phyloP scores from a whole-genome alignment of 2,888 invertebrate genomes.

The Pheosia tremula region DNA sequence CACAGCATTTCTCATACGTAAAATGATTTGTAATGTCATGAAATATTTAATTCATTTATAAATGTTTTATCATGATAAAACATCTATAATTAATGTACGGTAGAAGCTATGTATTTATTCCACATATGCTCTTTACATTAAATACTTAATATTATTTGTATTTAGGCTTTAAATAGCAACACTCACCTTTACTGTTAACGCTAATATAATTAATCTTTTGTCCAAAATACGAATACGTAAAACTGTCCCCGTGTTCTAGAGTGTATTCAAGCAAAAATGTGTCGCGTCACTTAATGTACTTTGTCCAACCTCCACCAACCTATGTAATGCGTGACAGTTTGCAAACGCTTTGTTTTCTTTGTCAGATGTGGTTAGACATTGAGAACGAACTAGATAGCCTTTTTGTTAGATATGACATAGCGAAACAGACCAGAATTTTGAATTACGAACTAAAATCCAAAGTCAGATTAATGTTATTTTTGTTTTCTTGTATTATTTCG shows the following conservation, averaged over 20 bases:
- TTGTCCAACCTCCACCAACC: constrained; percentile 31
- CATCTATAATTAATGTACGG: no score
- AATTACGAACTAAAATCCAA: not conserved
- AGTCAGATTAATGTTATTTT: not conserved
- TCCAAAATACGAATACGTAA: constrained; percentile 8
- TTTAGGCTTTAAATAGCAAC: not conserved
- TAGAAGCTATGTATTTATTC: no score
- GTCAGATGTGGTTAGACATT: constrained; percentile 1
- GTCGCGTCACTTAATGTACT: constrained; percentile 56
- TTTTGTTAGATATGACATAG: not conserved
- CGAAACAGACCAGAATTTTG: not conserved
- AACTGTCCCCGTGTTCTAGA: constrained; percentile 17
- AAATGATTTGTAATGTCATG: no score
- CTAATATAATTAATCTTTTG: not conserved
- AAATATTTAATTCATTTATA: no score
- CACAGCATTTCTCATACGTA: no score
- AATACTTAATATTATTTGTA: no score
- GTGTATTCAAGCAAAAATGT: constrained; percentile 54
- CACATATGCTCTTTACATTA: no score
- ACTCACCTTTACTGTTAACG: not conserved
- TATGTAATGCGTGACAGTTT: constrained; percentile 29
- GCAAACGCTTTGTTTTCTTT: constrained; percentile 22
- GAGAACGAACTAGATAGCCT: not conserved
- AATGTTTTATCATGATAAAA: no score
- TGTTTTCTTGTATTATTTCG: not conserved